Evolutionary conservation across 2,113 vertebrate species (phyloP).

Genomic region (Epinephelus moara): DNA sequence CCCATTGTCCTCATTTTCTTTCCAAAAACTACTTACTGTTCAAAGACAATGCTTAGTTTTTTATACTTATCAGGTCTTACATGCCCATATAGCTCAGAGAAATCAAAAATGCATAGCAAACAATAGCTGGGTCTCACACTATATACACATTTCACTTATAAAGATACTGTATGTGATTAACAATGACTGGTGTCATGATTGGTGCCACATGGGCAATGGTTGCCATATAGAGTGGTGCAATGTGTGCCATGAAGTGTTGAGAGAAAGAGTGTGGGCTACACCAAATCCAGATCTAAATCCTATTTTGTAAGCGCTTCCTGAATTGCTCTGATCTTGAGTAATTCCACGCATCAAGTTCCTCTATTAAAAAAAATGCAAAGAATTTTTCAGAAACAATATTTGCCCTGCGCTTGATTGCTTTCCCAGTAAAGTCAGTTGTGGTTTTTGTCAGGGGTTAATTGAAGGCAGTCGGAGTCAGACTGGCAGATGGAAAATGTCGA

Average conservation of each 20-base stretch:
- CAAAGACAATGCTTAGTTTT: too few species aligned
- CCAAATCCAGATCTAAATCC: background rate
- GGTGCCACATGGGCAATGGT: background rate
- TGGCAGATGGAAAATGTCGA: conserved; percentile 73
- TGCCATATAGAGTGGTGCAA: background rate
- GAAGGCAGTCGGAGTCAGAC: conserved; percentile 60
- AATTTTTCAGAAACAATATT: conserved; percentile 50
- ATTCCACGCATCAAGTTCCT: conserved; percentile 5
- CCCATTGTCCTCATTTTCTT: too few species aligned
- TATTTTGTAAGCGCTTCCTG: background rate
- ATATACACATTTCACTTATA: too few species aligned
- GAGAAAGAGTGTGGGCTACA: background rate
- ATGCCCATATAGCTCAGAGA: too few species aligned
- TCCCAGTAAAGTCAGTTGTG: conserved; percentile 65
- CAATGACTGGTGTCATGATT: too few species aligned
- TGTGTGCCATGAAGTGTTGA: too few species aligned
- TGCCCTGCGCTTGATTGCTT: conserved; percentile 49
- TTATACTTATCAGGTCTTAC: too few species aligned
- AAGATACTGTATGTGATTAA: too few species aligned
- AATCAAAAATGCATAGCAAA: too few species aligned
- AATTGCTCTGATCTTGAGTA: background rate
- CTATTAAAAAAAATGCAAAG: conserved; percentile 2
- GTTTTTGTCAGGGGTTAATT: conserved; percentile 72
- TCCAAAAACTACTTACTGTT: too few species aligned
- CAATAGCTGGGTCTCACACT: too few species aligned